phyloP scores from a whole-genome alignment of 2,113 vertebrate species.

The Arothron firmamentum region DNA sequence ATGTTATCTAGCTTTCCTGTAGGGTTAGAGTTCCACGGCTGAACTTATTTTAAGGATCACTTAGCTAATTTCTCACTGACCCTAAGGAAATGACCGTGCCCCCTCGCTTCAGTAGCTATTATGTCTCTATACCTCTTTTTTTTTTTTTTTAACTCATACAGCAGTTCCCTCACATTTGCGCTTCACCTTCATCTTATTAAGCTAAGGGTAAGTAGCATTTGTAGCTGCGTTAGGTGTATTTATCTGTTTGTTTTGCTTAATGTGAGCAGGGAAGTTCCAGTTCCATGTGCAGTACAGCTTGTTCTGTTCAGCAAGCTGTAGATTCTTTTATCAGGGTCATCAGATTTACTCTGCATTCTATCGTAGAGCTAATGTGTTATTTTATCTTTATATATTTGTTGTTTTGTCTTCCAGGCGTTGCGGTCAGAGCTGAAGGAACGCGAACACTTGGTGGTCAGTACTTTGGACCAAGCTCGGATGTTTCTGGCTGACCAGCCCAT shows the following conservation, averaged over 20 bases:
- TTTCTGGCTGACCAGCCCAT: constrained; percentile 96
- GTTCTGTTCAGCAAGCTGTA: not conserved
- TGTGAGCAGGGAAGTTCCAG: constrained; percentile 24
- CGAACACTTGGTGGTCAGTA: constrained; percentile 81
- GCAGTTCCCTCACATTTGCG: constrained; percentile 1
- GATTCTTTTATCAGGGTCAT: not conserved
- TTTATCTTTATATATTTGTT: constrained; percentile 1
- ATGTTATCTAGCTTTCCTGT: constrained; percentile 13
- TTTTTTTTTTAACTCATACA: not conserved
- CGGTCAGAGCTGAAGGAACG: constrained; percentile 88
- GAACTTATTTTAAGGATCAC: constrained; percentile 22
- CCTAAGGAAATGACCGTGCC: constrained; percentile 24
- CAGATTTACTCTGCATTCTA: not conserved
- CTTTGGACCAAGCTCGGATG: constrained; percentile 89
- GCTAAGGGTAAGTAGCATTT: not conserved
- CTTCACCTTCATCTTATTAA: constrained; percentile 9
- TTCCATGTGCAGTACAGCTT: not conserved
- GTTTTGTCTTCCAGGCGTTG: constrained; percentile 73
- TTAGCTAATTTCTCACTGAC: constrained; percentile 48
- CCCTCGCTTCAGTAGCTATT: constrained; percentile 8
- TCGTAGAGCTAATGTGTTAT: not conserved
- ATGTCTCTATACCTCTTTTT: constrained; percentile 1
- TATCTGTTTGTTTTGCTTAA: too few relatives aligned
- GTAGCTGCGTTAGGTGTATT: too few relatives aligned
- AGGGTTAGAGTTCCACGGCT: constrained; percentile 16